Base-by-base conservation (phyloP, 2,113 vertebrate genomes). In the Chamaea fasciata region DNA sequence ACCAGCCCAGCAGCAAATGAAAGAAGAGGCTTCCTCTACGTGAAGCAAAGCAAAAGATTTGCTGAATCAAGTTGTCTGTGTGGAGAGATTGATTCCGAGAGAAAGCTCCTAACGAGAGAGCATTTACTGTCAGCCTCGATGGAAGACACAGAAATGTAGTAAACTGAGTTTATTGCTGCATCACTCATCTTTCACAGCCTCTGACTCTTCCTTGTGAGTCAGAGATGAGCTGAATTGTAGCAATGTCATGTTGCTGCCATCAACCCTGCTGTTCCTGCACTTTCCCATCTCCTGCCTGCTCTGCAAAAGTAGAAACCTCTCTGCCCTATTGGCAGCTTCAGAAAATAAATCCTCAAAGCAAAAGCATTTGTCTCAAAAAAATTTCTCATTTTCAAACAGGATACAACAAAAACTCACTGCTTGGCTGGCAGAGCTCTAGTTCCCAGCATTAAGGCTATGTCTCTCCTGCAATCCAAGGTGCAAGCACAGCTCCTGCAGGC, bases 401-500 rank as follows among this genome's bases (percentile, higher is more conserved):
- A 91, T 89, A 71, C 47, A 94, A 69, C 19, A 89, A 81, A 94
- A 94, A 41, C 35, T 64, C 33, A 20, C 13, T 78, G 27, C 69
- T 89, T 84, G 76, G 35, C 69, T 94, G 73, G 55, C 79, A 94
- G 64, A 50, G 53, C 69, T 74, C 60, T 86, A 15, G 91, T 96
- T 97, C 94, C 69, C 96, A 97, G 69, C 83, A 52, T 83, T 89
- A 87, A 90, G 47, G 82, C 35, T 81, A 42, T 23, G 63, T 67
- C 68, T 96, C 30, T 69, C 53, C 65, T 92, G 52, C 64, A 89
- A 52, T 83, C 39, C 6, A 4, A 90, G 64, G 50, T 78, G 52
- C 69, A 69, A 93, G 92, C 80, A 74, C 60, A 96, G 80, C 76
- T 97, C 92, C 94, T 94, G 73, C 89, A 96, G 94, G 94, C 95